These are phyloP conservation scores for Corythornis cristatus DNA, from an alignment of 2,113 vertebrate genomes.

Conservation along the genomic window DNA sequence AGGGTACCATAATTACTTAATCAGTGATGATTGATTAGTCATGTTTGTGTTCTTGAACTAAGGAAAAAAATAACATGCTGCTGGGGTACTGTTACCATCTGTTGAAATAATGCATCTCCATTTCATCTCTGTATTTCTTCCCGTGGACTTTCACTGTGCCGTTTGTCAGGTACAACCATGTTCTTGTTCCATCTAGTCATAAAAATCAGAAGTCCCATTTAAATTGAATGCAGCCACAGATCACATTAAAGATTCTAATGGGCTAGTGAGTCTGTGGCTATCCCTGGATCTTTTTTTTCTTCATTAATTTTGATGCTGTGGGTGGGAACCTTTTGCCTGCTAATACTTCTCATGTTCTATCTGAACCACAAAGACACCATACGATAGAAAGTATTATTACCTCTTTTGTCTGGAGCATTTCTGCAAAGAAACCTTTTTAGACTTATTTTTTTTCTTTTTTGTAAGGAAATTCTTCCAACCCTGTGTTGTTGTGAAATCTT, in stretches of 20 bases:
- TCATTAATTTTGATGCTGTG: neutral
- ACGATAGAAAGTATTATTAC: neutral
- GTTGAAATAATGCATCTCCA: conserved; percentile 71
- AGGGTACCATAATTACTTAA: conserved; percentile 79
- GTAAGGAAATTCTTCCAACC: neutral
- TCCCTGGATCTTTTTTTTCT: neutral
- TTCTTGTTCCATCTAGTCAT: conserved; percentile 45
- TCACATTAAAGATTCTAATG: conserved; percentile 55
- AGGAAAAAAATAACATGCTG: conserved; percentile 74
- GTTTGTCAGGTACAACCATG: conserved; percentile 30
- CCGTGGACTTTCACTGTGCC: neutral
- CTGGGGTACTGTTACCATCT: conserved; percentile 76
- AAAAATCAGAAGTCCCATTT: conserved; percentile 50
- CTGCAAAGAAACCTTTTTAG: neutral
- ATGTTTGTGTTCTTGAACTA: conserved; percentile 76
- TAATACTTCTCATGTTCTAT: neutral
- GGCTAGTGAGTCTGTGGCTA: conserved; percentile 24
- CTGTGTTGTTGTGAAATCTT: neutral
- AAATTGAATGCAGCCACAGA: conserved; percentile 39
- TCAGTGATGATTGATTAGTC: conserved; percentile 80
- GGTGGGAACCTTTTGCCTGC: neutral
- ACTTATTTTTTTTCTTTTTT: neutral
- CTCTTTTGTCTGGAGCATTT: neutral
- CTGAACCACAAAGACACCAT: neutral
- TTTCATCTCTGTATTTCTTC: conserved; percentile 72